Base-by-base conservation (phyloP, 2,888 invertebrate species). In the Hermaeophaga mercurialis region DNA sequence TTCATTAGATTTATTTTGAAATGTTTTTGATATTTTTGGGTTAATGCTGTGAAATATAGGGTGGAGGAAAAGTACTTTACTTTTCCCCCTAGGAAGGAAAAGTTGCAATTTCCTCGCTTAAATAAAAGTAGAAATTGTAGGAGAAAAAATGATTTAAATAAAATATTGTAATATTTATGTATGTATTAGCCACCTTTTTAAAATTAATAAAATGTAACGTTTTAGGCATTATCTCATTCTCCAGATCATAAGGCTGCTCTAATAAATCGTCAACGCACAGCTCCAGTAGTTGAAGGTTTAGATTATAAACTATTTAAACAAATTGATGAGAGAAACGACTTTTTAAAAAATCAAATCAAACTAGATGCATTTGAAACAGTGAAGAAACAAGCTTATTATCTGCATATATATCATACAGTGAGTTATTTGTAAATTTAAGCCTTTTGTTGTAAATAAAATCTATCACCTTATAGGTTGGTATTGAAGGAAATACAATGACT, bases 401-500 rank as follows among this genome's bases (percentile, higher is more conserved):
- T 91, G 72, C 95, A 97, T 73, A 94, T 98, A 60, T 96, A 96
- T 77, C 97, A 98, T 73, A 95, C 96, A 0, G 96, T 76, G 67
- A 66, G 31, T 12, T 31, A 31, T 12, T 31, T 4, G 9, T 31
- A 31, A 2, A 3, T n/a, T 31, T 31, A 31, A 31, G 22, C 6
- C 64, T 55, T 36, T n/a, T n/a, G n/a, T n/a, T n/a, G n/a, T 11
- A 34, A 12, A 41, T 18, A 17, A 12, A 11, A 6, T 54, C 14
- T 53, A 14, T 24, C n/a, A 31, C 12, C 49, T 63, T 67, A 50
- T 54, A 76, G 75, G 73, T 95, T 14, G 97, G 94, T 17, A 95
- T 98, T 63, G 98, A 98, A 79, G 97, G 97, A 0, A 98, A 98
- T 73, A 97, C 97, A 0, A 92, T 99, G 89, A 91, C 93, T 1